These are phyloP conservation scores for Mimas tiliae DNA, from an alignment of 2,888 invertebrate species.

Conservation along the genomic window DNA sequence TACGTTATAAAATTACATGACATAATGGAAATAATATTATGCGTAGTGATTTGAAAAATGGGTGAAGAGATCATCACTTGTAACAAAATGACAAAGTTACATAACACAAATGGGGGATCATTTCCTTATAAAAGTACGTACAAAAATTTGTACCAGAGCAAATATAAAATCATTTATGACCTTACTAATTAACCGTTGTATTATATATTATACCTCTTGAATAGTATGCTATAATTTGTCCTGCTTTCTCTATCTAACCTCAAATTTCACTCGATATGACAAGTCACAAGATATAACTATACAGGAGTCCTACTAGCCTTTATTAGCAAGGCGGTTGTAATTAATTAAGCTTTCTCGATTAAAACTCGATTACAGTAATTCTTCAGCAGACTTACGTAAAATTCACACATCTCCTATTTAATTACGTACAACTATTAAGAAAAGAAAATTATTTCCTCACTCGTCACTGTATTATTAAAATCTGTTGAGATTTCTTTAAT, in stretches of 20 bases:
- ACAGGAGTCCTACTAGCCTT: too few species aligned
- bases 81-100: slow-evolving; percentile 1
- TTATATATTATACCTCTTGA: background rate
- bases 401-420: slow-evolving; percentile 8
- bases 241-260: background rate
- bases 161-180: background rate
- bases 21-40: slow-evolving; percentile 7
- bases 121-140: background rate
- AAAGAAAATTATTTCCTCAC: slow-evolving; percentile 6
- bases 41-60: slow-evolving; percentile 1
- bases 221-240: background rate
- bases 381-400: slow-evolving; percentile 7
- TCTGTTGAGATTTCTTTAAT: slow-evolving; percentile 16
- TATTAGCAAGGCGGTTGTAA: too few species aligned
- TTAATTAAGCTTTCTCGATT: background rate
- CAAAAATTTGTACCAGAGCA: slow-evolving; percentile 1
- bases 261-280: background rate
- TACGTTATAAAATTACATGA: background rate
- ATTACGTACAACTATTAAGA: slow-evolving; percentile 12
- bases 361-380: slow-evolving; percentile 7
- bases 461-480: slow-evolving; percentile 14
- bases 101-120: background rate
- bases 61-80: slow-evolving; percentile 21
- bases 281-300: background rate
- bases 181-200: background rate